These are phyloP conservation scores for Liopterus haemorrhoidalis DNA, from an alignment of 2,888 invertebrate genomes.

Conservation along the genomic window DNA sequence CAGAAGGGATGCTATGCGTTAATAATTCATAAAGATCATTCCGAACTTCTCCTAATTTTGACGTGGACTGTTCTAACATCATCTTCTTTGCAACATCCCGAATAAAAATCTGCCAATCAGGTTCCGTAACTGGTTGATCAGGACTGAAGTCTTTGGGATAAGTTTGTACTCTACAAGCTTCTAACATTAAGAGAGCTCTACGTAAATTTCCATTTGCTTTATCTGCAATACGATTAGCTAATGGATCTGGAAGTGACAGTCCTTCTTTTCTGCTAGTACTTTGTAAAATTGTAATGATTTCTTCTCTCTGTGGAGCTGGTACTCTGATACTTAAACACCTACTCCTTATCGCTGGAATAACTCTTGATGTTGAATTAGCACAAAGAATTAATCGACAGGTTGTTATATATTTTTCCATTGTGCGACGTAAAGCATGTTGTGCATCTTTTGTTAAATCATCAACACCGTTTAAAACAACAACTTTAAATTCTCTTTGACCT, in stretches of 20 bases:
- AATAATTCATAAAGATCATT: constrained; percentile 88
- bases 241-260: constrained; percentile 65
- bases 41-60: constrained; percentile 76
- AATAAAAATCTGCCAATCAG: constrained; percentile 91
- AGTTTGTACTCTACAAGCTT: constrained; percentile 88
- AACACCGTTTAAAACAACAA: constrained; percentile 91
- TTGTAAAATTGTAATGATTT: constrained; percentile 61
- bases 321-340: constrained; percentile 90
- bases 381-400: constrained; percentile 92
- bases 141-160: constrained; percentile 66
- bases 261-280: constrained; percentile 75
- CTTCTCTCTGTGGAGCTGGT: constrained; percentile 74
- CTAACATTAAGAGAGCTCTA: constrained; percentile 86
- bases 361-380: constrained; percentile 89
- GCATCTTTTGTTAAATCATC: constrained; percentile 95
- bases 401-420: constrained; percentile 98
- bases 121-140: constrained; percentile 75
- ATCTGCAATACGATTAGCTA: constrained; percentile 71
- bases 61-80: constrained; percentile 78
- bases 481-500: constrained; percentile 91
- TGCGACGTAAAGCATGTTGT: constrained; percentile 93
- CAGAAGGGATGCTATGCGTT: constrained; percentile 88
- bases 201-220: constrained; percentile 83
- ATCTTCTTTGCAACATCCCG: constrained; percentile 82
- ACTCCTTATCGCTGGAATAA: constrained; percentile 94